Evolutionary conservation across 2,888 invertebrate genomes (phyloP).

Genomic region (Eupeodes luniger): DNA sequence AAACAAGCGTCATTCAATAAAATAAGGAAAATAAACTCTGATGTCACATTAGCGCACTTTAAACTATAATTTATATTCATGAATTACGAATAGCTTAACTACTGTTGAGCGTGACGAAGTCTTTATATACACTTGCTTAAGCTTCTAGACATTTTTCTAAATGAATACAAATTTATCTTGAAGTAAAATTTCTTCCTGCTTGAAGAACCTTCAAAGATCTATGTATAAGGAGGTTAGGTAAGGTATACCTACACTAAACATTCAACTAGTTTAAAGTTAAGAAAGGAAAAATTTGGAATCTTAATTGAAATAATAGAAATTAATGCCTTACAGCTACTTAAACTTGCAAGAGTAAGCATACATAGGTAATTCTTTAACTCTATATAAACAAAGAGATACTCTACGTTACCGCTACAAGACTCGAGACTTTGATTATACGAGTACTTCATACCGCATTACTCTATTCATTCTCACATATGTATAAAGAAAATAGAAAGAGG

Average conservation of each 20-base stretch:
- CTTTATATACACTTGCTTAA: not conserved
- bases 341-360: conserved; percentile 11
- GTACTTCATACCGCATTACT: not conserved
- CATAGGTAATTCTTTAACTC: not conserved
- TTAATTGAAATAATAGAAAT: conserved; percentile 49
- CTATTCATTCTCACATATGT: not conserved
- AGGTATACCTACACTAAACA: too few species aligned
- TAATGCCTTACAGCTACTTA: conserved; percentile 1
- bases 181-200: conserved; percentile 26
- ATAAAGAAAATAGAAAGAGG: not conserved
- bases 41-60: conserved; percentile 49
- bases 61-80: conserved; percentile 52
- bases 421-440: not conserved
- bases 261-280: too few species aligned
- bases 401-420: too few species aligned
- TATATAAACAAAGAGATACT: too few species aligned
- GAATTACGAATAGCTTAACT: conserved; percentile 4
- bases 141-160: not conserved
- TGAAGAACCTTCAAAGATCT: conserved; percentile 14
- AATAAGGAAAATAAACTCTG: conserved; percentile 23
- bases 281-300: conserved; percentile 34
- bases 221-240: not conserved
- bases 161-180: not conserved
- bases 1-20: not conserved
- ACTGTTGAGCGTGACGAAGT: conserved; percentile 1